A percentile compares a stretch with the other conserved stretches of the same genome.
These are phyloP conservation scores for Drosophila koepferae DNA, from an alignment of 2,888 invertebrate genomes.

Conservation along the genomic window DNA sequence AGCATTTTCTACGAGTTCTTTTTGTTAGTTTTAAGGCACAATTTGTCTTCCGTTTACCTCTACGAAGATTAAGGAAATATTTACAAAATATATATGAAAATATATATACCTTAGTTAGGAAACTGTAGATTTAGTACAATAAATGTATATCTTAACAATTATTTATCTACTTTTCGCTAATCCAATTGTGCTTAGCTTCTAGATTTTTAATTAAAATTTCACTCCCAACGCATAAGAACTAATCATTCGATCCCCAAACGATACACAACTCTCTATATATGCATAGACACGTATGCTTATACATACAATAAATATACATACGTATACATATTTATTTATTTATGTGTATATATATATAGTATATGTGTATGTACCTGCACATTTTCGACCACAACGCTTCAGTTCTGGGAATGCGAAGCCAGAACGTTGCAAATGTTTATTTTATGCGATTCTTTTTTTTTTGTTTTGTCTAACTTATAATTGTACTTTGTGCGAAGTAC, in stretches of 20 bases:
- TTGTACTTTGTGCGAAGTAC: slow-evolving; percentile 31
- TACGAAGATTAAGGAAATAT: neutral
- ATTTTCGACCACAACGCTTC: slow-evolving; percentile 39
- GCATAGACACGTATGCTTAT: neutral
- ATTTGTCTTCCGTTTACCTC: too few relatives aligned
- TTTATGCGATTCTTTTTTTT: slow-evolving; percentile 46
- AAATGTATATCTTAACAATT: too few relatives aligned
- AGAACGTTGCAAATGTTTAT: slow-evolving; percentile 45
- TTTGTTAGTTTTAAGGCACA: too few relatives aligned
- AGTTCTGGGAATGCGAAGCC: slow-evolving; percentile 45
- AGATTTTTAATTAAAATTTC: neutral
- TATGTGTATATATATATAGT: neutral
- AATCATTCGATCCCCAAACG: neutral
- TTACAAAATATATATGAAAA: neutral
- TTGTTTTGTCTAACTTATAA: slow-evolving; percentile 45
- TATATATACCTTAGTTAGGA: too few relatives aligned
- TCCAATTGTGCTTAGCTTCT: too few relatives aligned
- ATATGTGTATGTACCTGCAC: slow-evolving; percentile 18
- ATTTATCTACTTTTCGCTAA: neutral
- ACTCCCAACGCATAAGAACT: neutral
- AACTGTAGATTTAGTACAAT: too few relatives aligned
- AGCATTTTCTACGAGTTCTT: neutral
- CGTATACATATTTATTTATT: too few relatives aligned
- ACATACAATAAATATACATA: neutral
- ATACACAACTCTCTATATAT: neutral